These are phyloP conservation scores for Cremastobaeus sp. DNA, from an alignment of 2,888 invertebrate genomes.

Conservation along the genomic window DNA sequence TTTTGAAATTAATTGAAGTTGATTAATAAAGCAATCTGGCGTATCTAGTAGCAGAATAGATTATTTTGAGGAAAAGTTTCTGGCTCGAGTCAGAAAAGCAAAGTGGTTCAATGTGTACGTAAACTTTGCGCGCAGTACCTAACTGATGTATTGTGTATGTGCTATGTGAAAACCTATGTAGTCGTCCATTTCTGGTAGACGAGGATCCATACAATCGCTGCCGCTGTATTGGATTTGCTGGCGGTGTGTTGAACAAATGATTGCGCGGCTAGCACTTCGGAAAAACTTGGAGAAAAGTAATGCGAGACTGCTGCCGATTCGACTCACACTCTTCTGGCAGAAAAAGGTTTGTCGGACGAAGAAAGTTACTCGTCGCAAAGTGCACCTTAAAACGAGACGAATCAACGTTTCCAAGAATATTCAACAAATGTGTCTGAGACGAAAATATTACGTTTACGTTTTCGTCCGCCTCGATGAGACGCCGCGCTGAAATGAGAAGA, in stretches of 20 bases:
- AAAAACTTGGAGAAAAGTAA: conserved; percentile 68
- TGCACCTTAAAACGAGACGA: conserved; percentile 47
- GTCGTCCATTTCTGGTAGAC: conserved; percentile 60
- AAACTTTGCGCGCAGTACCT: conserved; percentile 46
- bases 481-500: too few relatives aligned
- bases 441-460: too few relatives aligned
- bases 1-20: neutral
- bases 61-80: conserved; percentile 53
- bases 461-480: too few relatives aligned
- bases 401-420: conserved; percentile 33
- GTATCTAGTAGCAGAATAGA: conserved; percentile 28
- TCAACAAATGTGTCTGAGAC: conserved; percentile 16
- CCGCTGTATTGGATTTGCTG: conserved; percentile 74
- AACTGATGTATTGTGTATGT: conserved; percentile 54
- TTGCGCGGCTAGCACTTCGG: conserved; percentile 71
- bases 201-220: conserved; percentile 57
- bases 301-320: conserved; percentile 55
- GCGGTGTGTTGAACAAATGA: conserved; percentile 76
- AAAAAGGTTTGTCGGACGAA: conserved; percentile 61
- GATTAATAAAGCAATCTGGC: conserved; percentile 6
- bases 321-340: conserved; percentile 36
- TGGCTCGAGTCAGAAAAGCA: conserved; percentile 58
- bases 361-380: conserved; percentile 60
- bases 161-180: conserved; percentile 59
- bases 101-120: conserved; percentile 62